Percentiles rank a stretch among this genome's conserved stretches.
phyloP scores from a whole-genome alignment of 2,113 vertebrate genomes.

The Sylvietta virens region DNA sequence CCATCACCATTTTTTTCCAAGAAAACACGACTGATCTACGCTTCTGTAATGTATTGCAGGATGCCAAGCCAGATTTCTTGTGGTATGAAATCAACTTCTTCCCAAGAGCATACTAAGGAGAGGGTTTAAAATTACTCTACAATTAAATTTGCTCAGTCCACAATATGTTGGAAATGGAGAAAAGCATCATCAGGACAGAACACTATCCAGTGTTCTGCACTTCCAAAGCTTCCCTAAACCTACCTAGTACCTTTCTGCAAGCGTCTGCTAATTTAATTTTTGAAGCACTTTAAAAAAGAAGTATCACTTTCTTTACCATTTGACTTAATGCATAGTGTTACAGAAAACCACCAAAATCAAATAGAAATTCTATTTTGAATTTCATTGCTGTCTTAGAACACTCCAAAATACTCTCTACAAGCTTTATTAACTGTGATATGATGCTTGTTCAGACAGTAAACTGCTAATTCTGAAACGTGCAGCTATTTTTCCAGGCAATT shows the following conservation, averaged over 20 bases:
- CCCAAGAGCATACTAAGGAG: neutral
- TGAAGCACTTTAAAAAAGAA: neutral
- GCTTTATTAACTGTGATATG: neutral
- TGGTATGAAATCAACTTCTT: accelerated
- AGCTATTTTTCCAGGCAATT: neutral
- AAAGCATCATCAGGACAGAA: neutral
- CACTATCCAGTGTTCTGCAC: accelerated
- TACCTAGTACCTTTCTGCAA: neutral
- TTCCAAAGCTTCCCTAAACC: neutral
- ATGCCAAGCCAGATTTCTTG: neutral
- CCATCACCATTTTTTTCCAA: neutral
- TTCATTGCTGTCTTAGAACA: neutral
- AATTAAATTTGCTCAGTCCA: neutral
- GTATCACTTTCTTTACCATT: neutral
- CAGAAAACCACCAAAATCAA: neutral
- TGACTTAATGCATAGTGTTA: neutral
- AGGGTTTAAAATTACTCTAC: neutral
- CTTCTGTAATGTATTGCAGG: neutral
- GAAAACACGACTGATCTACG: accelerated
- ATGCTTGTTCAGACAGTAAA: neutral
- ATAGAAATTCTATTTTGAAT: neutral
- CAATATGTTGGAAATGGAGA: neutral
- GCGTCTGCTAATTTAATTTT: neutral
- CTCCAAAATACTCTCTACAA: neutral
- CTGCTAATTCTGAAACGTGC: neutral